Percentiles rank a stretch among this genome's conserved stretches.
phyloP scores from a whole-genome alignment of 2,113 vertebrate species.

The Anoplopoma fimbria region DNA sequence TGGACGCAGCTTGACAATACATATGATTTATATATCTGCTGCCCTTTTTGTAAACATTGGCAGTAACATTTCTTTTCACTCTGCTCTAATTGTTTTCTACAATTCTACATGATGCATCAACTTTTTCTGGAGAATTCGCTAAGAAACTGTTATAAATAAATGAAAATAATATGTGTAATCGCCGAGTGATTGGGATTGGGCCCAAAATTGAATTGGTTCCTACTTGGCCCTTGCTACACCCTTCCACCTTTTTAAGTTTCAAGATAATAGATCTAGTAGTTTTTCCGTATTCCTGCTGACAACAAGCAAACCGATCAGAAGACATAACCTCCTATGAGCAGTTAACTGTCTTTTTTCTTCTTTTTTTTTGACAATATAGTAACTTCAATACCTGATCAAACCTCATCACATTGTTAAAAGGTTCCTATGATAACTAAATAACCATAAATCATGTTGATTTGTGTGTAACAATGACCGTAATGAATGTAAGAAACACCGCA shows the following conservation, averaged over 20 bases:
- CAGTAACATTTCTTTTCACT: not conserved
- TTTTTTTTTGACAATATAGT: too few species aligned
- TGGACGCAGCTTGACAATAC: not conserved
- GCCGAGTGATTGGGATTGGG: not conserved
- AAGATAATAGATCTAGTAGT: not conserved
- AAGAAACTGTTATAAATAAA: not conserved
- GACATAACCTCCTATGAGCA: too few species aligned
- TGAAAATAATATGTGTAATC: not conserved
- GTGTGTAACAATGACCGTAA: rapidly evolving
- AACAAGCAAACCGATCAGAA: too few species aligned
- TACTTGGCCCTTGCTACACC: not conserved
- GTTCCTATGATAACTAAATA: not conserved
- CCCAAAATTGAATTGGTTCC: not conserved
- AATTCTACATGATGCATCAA: not conserved
- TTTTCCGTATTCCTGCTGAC: not conserved
- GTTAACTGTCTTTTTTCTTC: too few species aligned
- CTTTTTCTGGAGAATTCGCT: not conserved
- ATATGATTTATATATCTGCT: not conserved
- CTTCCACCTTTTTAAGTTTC: not conserved
- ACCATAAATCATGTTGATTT: not conserved
- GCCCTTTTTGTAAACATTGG: not conserved
- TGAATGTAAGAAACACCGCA: not conserved
- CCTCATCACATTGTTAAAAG: not conserved
- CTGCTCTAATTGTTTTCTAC: not conserved
- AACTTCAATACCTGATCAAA: not conserved